phyloP scores from a whole-genome alignment of 2,113 vertebrate species.

The Cygnus buccinator region DNA sequence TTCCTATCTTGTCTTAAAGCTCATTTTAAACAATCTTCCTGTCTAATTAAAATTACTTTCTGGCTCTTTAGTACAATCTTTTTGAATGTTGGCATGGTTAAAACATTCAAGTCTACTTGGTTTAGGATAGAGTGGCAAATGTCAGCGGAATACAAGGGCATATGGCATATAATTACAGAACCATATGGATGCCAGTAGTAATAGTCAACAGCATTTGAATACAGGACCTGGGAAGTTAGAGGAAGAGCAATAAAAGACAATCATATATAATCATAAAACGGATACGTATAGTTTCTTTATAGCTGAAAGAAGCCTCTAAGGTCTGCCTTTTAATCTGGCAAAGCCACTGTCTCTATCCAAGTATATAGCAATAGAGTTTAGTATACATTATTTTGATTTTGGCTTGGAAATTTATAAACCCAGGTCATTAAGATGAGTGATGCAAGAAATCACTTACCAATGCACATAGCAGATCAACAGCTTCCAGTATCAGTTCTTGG shows the following conservation, averaged over 20 bases:
- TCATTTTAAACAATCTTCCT: constrained; percentile 52
- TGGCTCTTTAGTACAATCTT: constrained; percentile 11
- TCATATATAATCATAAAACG: background rate
- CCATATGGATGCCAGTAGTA: constrained; percentile 47
- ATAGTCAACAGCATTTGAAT: constrained; percentile 2
- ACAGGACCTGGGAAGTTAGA: background rate
- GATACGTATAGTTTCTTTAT: background rate
- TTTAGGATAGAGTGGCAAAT: constrained; percentile 39
- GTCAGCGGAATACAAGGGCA: constrained; percentile 15
- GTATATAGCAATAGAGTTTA: rapidly evolving
- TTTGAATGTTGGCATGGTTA: constrained; percentile 3
- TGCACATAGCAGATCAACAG: constrained; percentile 87
- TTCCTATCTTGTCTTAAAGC: background rate
- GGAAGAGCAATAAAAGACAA: background rate
- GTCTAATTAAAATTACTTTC: constrained; percentile 50
- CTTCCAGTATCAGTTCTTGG: constrained; percentile 91
- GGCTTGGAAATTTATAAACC: background rate
- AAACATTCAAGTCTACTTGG: background rate
- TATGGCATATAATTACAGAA: constrained; percentile 49
- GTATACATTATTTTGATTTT: rapidly evolving
- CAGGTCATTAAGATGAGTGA: background rate
- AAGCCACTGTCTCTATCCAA: background rate
- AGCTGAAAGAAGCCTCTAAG: background rate
- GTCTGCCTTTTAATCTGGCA: background rate
- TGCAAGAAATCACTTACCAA: constrained; percentile 77